Conservation (phyloP, 2,797 vertebrate genomes). For the Tragopan temminckii region DNA sequence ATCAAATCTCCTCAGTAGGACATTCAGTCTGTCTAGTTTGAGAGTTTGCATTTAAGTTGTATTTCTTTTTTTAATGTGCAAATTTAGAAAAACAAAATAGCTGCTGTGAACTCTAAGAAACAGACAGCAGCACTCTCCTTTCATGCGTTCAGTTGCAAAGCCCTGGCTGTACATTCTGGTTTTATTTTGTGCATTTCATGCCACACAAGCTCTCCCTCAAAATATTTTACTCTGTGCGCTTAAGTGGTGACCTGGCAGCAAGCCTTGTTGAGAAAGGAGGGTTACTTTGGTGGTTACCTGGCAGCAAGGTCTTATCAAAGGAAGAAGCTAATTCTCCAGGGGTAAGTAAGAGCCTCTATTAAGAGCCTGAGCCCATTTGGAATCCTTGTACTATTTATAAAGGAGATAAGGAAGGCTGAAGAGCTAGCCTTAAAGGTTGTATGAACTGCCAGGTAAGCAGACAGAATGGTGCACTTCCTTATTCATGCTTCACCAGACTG, state of each 20-base stretch:
- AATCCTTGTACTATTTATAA: not conserved
- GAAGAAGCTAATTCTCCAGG: not conserved
- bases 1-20: not conserved
- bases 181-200: not conserved
- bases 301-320: not conserved
- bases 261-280: not conserved
- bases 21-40: not conserved
- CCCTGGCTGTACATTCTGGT: not conserved
- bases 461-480: not conserved
- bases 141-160: not conserved
- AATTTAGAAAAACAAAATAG: not conserved
- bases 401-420: not conserved
- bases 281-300: not conserved
- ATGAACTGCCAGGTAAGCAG: constrained; percentile 34
- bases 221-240: constrained; percentile 26
- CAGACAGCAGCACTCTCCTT: not conserved
- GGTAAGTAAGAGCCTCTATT: not conserved
- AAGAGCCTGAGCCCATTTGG: not conserved
- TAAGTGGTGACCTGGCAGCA: not conserved
- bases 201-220: not conserved
- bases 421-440: not conserved
- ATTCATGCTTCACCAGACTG: constrained; percentile 5
- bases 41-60: not conserved
- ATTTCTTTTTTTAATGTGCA: not conserved
- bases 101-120: not conserved